These are phyloP conservation scores for Lepidurus packardi DNA, from an alignment of 1,140 invertebrate genomes.

Conservation along the genomic window DNA sequence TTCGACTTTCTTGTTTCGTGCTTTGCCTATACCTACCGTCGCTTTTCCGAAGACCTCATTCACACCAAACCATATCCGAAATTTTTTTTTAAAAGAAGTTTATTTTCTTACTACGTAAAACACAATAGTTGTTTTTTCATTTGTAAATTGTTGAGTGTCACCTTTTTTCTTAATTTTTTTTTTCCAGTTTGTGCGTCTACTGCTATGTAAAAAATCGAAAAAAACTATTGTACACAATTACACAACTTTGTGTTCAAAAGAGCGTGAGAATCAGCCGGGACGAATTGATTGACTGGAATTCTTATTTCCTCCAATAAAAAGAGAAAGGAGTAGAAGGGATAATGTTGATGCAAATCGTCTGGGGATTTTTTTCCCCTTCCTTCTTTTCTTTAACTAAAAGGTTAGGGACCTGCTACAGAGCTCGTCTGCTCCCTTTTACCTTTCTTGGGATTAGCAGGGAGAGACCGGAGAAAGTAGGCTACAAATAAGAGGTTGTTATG, in stretches of 20 bases:
- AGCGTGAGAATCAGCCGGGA: not conserved
- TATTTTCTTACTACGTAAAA: too few relatives aligned
- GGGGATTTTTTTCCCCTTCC: not conserved
- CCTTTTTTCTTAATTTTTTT: too few relatives aligned
- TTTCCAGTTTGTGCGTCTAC: too few relatives aligned
- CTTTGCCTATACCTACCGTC: not conserved
- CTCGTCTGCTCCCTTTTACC: not conserved
- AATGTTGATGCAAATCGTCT: not conserved
- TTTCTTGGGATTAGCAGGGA: not conserved
- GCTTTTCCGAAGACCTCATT: not conserved
- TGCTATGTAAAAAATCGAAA: too few relatives aligned
- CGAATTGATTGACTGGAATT: not conserved
- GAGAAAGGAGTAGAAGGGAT: not conserved
- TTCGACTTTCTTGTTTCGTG: not conserved
- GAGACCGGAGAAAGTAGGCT: slow-evolving; percentile 8
- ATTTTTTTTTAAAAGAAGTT: not conserved
- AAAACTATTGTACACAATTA: not conserved
- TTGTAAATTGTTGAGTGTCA: too few relatives aligned
- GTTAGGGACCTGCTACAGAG: not conserved
- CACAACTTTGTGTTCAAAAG: not conserved
- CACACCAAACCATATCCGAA: not conserved
- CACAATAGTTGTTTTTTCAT: too few relatives aligned
- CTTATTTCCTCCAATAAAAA: not conserved
- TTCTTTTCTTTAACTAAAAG: slow-evolving; percentile 1
- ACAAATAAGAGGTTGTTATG: not conserved